Evolutionary conservation across 2,113 vertebrate species (phyloP).

Genomic region (Eretmochelys imbricata): DNA sequence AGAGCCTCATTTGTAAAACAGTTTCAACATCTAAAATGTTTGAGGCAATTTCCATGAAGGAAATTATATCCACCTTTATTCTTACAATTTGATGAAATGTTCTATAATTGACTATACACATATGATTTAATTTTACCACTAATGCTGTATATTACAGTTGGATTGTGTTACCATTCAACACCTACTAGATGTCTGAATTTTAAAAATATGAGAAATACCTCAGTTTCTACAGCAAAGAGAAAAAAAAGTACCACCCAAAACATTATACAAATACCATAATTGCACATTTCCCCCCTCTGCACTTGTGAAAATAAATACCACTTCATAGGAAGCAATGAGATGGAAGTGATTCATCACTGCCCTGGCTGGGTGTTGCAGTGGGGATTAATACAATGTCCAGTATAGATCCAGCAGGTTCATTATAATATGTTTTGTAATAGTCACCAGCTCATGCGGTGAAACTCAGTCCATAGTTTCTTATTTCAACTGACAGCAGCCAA

Average conservation of each 20-base stretch:
- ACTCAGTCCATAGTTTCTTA: not conserved
- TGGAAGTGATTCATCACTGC: constrained; percentile 20
- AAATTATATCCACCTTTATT: not conserved
- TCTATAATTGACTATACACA: constrained; percentile 27
- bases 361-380: not conserved
- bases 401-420: not conserved
- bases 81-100: not conserved
- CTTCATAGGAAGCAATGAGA: not conserved
- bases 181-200: not conserved
- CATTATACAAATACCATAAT: not conserved
- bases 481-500: not conserved
- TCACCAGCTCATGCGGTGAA: not conserved
- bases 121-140: not conserved
- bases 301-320: constrained; percentile 21
- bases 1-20: not conserved
- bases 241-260: not conserved
- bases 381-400: not conserved
- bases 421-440: not conserved
- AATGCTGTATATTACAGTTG: not conserved
- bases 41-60: not conserved
- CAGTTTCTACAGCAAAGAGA: not conserved
- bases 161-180: not conserved
- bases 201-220: not conserved
- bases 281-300: not conserved
- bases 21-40: not conserved